Base-by-base conservation (phyloP, 2,888 invertebrate genomes). In the Terebella lapidaria region DNA sequence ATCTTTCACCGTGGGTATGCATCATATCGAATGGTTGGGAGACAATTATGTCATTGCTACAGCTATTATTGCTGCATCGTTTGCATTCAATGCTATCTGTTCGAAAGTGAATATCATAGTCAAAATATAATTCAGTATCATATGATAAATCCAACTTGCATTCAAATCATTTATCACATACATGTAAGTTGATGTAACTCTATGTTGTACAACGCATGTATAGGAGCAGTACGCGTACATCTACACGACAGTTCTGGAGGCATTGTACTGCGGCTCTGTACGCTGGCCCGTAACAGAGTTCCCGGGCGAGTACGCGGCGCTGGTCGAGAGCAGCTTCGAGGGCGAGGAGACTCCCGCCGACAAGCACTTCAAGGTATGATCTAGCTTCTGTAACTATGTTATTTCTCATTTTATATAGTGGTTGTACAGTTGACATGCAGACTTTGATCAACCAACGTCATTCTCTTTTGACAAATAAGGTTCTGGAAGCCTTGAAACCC, bases 171-270 rank as follows among this genome's bases (percentile, higher is more conserved):
- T n/a, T n/a, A n/a, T n/a, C n/a, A n/a, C n/a, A n/a, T n/a, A n/a
- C n/a, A n/a, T n/a, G n/a, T n/a, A n/a, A n/a, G n/a, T n/a, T n/a
- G n/a, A n/a, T n/a, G n/a, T n/a, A n/a, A n/a, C n/a, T n/a, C n/a
- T n/a, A n/a, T n/a, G n/a, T n/a, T n/a, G n/a, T n/a, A n/a, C n/a
- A n/a, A n/a, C n/a, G n/a, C n/a, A n/a, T 35, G 5, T 5, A 20
- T 49, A 68, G 68, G 61, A 62, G 54, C 67, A 68, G 61, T 67
- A 67, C 53, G 56, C 63, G 25, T 68, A 63, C 52, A 64, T 68
- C 24, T 62, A 67, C 46, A 61, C 61, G n/a, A 64, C 65, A 18
- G 28, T 68, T 22, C 53, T 65, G n/a, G 68, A 68, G 57, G 58
- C 63, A 4, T 51, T 69, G 42, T 57, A 60, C 51, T 60, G 66